A percentile compares a stretch with the other conserved stretches of the same genome.
Conservation (phyloP, 2,113 vertebrate genomes). For the Entomyzon cyanotis region DNA sequence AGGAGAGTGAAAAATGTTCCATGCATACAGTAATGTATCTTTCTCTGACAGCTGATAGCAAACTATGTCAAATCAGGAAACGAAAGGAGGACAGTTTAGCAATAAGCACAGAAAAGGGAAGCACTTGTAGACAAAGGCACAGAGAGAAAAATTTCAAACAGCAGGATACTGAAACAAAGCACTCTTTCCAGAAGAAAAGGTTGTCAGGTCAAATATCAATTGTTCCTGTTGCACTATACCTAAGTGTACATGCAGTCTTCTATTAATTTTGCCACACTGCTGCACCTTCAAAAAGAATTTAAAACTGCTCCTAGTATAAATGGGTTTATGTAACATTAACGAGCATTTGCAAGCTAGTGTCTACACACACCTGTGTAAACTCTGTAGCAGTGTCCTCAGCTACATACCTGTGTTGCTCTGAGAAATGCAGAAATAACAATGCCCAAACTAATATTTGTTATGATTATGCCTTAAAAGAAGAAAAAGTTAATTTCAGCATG, state of each 20-base stretch:
- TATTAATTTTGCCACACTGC: background rate
- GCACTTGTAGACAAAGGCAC: too few species aligned
- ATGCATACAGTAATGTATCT: background rate
- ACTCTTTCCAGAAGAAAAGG: background rate
- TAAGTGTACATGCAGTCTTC: background rate
- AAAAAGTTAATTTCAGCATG: background rate
- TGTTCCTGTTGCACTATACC: background rate
- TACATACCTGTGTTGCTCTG: background rate
- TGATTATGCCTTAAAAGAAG: background rate
- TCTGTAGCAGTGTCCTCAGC: background rate
- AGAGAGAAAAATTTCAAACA: background rate
- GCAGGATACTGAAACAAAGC: background rate
- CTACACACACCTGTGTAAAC: background rate
- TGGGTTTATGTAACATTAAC: background rate
- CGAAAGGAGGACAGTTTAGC: background rate
- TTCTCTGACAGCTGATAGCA: background rate
- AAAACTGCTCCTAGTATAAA: background rate
- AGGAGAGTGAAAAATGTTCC: background rate
- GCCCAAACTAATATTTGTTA: background rate
- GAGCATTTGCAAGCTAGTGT: background rate
- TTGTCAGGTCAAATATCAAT: background rate
- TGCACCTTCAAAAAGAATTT: background rate
- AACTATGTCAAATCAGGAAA: background rate
- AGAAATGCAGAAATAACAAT: background rate
- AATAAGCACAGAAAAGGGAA: background rate